These are phyloP conservation scores for Bombylius major DNA, from an alignment of 2,888 invertebrate species.

Conservation along the genomic window DNA sequence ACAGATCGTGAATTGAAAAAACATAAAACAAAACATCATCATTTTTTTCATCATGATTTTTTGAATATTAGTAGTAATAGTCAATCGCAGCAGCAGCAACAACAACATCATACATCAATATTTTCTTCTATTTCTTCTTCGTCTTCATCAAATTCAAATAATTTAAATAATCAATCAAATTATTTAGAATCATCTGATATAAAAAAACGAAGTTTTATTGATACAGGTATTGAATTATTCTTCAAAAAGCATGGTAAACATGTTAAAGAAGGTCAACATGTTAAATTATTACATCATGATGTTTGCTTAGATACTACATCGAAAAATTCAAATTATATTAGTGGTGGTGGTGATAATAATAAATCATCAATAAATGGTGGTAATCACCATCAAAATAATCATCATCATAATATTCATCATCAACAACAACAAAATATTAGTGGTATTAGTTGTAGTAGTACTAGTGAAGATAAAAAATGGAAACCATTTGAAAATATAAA, in stretches of 20 bases:
- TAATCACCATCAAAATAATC: background rate
- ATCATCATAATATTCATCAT: background rate
- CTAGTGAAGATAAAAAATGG: constrained; percentile 15
- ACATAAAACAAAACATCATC: constrained; percentile 3
- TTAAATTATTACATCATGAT: constrained; percentile 2
- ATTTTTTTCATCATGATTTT: background rate
- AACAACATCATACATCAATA: background rate
- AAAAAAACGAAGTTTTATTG: constrained; percentile 11
- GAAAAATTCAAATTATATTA: background rate
- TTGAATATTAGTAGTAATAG: background rate
- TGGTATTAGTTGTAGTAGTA: background rate
- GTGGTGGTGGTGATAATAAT: background rate
- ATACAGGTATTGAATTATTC: constrained; percentile 18
- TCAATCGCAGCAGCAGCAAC: background rate
- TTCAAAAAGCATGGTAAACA: constrained; percentile 17
- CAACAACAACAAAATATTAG: background rate
- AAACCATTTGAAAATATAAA: constrained; percentile 19
- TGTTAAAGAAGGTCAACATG: constrained; percentile 12
- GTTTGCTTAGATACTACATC: constrained; percentile 5
- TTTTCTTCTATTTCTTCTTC: too few relatives aligned
- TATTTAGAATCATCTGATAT: background rate
- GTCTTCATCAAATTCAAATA: too few relatives aligned
- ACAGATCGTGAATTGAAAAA: constrained; percentile 10
- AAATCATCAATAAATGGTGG: background rate
- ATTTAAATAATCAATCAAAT: background rate